These are phyloP conservation scores for Mamestra configurata DNA, from an alignment of 1,140 invertebrate species.

Conservation along the genomic window DNA sequence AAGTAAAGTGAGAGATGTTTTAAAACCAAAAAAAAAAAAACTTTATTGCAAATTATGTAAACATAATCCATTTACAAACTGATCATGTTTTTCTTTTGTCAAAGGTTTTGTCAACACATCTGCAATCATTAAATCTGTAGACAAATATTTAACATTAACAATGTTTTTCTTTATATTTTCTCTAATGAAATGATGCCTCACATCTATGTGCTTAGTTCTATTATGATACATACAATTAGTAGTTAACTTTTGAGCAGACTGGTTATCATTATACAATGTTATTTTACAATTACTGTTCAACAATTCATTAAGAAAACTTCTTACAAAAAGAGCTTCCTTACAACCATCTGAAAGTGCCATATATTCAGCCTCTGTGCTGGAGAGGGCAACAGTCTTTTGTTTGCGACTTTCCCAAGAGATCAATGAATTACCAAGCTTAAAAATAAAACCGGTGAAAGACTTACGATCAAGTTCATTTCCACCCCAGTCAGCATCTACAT, in stretches of 20 bases:
- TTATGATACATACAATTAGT: constrained; percentile 12
- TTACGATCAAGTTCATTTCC: neutral
- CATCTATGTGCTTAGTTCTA: neutral
- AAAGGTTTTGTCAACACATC: neutral
- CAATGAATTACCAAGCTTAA: neutral
- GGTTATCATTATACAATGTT: constrained; percentile 38
- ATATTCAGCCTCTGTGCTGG: neutral
- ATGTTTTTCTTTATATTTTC: neutral
- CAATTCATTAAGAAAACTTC: neutral
- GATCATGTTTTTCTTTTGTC: neutral
- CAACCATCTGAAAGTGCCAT: neutral
- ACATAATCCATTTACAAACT: no score
- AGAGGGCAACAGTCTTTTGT: neutral
- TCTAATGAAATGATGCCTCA: constrained; percentile 15
- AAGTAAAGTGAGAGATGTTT: no score
- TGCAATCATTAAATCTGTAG: constrained; percentile 15
- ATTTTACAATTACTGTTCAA: neutral
- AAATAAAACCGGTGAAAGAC: neutral
- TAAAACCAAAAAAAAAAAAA: no score
- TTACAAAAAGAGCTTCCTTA: neutral
- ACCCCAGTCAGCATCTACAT: neutral
- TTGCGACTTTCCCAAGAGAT: neutral
- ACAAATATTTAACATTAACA: constrained; percentile 7
- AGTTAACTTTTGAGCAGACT: constrained; percentile 3
- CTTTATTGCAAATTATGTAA: no score